Conservation (phyloP, 2,797 vertebrate genomes). For the Neomorphus geoffroyi region DNA sequence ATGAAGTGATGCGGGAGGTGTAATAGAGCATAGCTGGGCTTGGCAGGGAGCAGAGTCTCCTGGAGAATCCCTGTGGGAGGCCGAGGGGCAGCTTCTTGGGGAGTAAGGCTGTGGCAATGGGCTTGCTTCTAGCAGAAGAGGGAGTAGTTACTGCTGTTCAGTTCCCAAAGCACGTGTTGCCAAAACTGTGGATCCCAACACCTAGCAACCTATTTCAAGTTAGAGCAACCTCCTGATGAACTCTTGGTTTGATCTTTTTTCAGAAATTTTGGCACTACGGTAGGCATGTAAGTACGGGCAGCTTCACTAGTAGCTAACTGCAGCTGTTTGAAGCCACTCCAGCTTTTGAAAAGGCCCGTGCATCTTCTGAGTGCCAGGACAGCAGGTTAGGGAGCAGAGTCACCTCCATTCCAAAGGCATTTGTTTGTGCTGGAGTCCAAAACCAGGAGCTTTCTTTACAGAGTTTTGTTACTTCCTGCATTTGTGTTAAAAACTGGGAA, state of each 20-base stretch:
- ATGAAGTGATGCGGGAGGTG: not conserved
- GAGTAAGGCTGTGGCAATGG: not conserved
- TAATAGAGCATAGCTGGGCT: not conserved
- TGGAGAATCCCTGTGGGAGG: not conserved
- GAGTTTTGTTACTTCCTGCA: not conserved
- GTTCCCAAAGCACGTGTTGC: not conserved
- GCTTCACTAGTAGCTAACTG: not conserved
- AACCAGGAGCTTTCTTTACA: not conserved
- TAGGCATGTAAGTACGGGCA: not conserved
- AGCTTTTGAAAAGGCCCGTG: not conserved
- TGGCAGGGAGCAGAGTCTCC: not conserved
- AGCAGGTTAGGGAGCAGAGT: not conserved
- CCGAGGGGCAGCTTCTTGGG: not conserved
- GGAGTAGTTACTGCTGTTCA: not conserved
- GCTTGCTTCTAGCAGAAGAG: not conserved
- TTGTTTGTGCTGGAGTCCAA: not conserved
- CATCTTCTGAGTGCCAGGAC: not conserved
- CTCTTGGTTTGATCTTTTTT: not conserved
- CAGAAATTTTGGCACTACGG: not conserved
- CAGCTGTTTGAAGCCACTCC: not conserved
- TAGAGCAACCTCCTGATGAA: slow-evolving; percentile 8
- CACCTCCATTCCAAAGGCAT: not conserved
- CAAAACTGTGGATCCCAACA: not conserved
- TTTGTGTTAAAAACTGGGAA: not conserved
- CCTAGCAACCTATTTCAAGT: slow-evolving; percentile 4